phyloP scores from a whole-genome alignment of 64 coral and sea anemone genomes.

The Hydrozoanthus tunicans region DNA sequence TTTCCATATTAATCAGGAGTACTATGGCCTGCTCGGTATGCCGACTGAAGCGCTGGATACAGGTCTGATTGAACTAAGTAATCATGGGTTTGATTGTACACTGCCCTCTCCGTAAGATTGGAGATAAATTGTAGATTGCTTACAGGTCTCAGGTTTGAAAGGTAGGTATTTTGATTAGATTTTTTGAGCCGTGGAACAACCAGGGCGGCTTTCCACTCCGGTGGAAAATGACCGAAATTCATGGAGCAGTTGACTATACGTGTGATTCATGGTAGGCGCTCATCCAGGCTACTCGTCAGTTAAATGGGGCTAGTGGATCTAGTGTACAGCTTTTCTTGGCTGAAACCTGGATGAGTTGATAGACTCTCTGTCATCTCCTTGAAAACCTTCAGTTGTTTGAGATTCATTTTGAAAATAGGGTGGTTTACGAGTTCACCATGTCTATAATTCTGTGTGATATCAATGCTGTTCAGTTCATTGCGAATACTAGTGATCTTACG shows the following conservation, averaged over 20 bases:
- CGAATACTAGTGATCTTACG: neutral
- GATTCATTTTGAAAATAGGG: neutral
- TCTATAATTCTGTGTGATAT: neutral
- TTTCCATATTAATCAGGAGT: neutral
- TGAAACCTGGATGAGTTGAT: neutral
- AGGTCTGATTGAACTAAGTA: neutral
- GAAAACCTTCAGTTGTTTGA: neutral
- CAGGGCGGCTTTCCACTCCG: constrained; percentile 32
- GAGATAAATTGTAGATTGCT: constrained; percentile 32
- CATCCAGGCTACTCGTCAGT: neutral
- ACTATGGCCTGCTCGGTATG: neutral
- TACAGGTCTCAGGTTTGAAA: constrained; percentile 12
- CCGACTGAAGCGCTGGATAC: neutral
- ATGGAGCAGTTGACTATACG: neutral
- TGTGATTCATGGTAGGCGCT: neutral
- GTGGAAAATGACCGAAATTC: constrained; percentile 26
- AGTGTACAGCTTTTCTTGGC: constrained; percentile 14
- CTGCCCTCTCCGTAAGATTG: constrained; percentile 24
- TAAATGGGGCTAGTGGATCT: neutral
- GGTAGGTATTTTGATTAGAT: neutral
- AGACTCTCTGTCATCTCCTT: neutral
- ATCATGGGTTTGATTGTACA: constrained; percentile 1
- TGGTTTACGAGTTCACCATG: neutral
- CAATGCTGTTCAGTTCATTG: neutral
- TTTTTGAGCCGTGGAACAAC: constrained; percentile 25